phyloP scores from a whole-genome alignment of 2,888 invertebrate genomes.

The Liodrosophila aerea region DNA sequence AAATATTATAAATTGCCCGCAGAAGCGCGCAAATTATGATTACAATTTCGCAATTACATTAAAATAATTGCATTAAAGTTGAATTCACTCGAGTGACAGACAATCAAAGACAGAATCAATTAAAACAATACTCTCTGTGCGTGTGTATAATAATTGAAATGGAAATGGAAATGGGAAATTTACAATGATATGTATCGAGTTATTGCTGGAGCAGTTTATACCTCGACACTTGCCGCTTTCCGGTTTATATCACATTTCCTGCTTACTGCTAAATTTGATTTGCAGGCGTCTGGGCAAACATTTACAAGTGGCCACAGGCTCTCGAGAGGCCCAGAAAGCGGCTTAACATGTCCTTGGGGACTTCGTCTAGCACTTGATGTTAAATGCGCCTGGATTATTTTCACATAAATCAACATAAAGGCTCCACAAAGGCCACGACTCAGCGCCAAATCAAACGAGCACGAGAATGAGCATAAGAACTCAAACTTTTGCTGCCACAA shows the following conservation, averaged over 20 bases:
- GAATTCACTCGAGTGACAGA: background rate
- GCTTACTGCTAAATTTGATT: constrained; percentile 57
- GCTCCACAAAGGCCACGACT: constrained; percentile 52
- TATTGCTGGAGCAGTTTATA: background rate
- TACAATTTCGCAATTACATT: constrained; percentile 55
- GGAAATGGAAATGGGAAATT: background rate
- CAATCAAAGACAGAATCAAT: constrained; percentile 6
- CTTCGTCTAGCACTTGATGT: constrained; percentile 50
- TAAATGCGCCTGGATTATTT: constrained; percentile 66
- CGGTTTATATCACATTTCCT: constrained; percentile 4
- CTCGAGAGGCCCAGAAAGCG: constrained; percentile 1
- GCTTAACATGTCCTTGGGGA: constrained; percentile 13
- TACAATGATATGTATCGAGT: no score
- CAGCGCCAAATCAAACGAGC: constrained; percentile 13
- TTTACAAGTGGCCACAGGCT: constrained; percentile 1
- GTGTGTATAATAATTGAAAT: constrained; percentile 11
- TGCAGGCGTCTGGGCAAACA: constrained; percentile 27
- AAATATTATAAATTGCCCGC: constrained; percentile 48
- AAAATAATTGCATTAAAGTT: constrained; percentile 5
- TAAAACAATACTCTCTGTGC: constrained; percentile 2
- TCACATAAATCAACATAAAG: constrained; percentile 74
- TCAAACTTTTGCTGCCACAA: no score
- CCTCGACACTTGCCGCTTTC: constrained; percentile 30
- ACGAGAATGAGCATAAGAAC: no score
- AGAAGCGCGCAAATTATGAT: constrained; percentile 33